phyloP scores from a whole-genome alignment of 1,140 invertebrate species.

The Megalonaias nervosa region DNA sequence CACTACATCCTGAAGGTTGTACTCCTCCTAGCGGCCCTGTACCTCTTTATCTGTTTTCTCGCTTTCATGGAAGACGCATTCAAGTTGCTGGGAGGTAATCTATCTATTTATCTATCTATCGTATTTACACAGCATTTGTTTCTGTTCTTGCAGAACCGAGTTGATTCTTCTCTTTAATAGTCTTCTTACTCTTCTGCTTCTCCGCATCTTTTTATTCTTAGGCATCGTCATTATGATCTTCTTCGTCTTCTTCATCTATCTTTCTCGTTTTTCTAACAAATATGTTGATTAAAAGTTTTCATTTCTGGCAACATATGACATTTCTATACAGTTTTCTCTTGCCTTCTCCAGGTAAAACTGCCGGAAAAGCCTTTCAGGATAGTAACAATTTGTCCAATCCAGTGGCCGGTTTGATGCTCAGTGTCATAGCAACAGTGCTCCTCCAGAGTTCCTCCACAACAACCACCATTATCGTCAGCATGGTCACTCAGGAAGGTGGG shows the following conservation, averaged over 20 bases:
- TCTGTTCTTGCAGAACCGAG: no score
- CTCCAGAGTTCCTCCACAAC: slow-evolving; percentile 78
- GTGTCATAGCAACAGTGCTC: slow-evolving; percentile 77
- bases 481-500: slow-evolving; percentile 70
- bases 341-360: slow-evolving; percentile 42
- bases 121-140: no score
- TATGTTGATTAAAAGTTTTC: no score
- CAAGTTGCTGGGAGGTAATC: slow-evolving; percentile 74
- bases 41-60: slow-evolving; percentile 77
- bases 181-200: no score
- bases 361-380: slow-evolving; percentile 72
- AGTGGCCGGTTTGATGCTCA: slow-evolving; percentile 76
- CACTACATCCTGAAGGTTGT: slow-evolving; percentile 34
- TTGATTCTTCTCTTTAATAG: no score
- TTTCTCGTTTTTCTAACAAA: no score
- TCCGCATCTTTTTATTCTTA: no score
- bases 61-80: slow-evolving; percentile 76
- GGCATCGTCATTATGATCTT: no score
- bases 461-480: slow-evolving; percentile 77
- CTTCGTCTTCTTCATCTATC: no score
- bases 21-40: slow-evolving; percentile 69
- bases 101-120: not conserved
- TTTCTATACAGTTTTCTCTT: not conserved
- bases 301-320: no score
- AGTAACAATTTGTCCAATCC: slow-evolving; percentile 75